A percentile compares a stretch with the other conserved stretches of the same genome.
phyloP scores from a whole-genome alignment of 2,113 vertebrate genomes.

The Calyptommatus sinebrachiatus region DNA sequence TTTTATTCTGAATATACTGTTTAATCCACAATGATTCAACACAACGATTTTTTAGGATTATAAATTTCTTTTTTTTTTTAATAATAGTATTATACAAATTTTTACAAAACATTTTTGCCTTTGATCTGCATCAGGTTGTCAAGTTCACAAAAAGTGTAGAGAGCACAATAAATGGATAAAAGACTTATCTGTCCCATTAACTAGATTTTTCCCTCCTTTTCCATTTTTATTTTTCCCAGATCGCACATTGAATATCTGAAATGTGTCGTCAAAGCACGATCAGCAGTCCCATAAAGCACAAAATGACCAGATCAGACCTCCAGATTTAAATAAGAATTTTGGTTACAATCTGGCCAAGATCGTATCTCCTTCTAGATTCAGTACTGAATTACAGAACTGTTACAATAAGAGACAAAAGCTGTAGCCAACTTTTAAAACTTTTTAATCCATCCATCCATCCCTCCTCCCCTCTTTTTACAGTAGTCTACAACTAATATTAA shows the following conservation, averaged over 20 bases:
- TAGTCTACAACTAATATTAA: slow-evolving; percentile 72
- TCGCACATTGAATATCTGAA: slow-evolving; percentile 73
- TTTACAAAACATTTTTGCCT: slow-evolving; percentile 88
- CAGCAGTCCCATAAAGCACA: slow-evolving; percentile 72
- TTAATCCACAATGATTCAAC: slow-evolving; percentile 94
- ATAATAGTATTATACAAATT: slow-evolving; percentile 98
- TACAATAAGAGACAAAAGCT: slow-evolving; percentile 45
- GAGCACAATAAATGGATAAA: slow-evolving; percentile 87
- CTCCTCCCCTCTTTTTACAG: slow-evolving; percentile 59
- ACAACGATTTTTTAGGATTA: slow-evolving; percentile 87
- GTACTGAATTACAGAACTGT: slow-evolving; percentile 45
- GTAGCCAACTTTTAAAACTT: slow-evolving; percentile 52
- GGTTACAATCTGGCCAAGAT: slow-evolving; percentile 69
- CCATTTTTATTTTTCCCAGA: slow-evolving; percentile 62
- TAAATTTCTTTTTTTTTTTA: slow-evolving; percentile 79
- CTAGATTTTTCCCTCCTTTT: slow-evolving; percentile 52
- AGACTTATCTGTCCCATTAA: slow-evolving; percentile 59
- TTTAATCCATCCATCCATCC: slow-evolving; percentile 31
- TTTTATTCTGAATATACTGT: slow-evolving; percentile 99
- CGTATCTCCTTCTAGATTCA: slow-evolving; percentile 64
- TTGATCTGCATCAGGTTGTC: slow-evolving; percentile 79
- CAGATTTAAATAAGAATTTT: slow-evolving; percentile 63
- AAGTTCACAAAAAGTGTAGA: slow-evolving; percentile 96
- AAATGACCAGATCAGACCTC: slow-evolving; percentile 62
- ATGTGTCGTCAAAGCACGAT: slow-evolving; percentile 75